These are phyloP conservation scores for Oopsacas minuta DNA, from an alignment of 37 sponge, comb jelly and placozoan genomes.

Conservation along the genomic window DNA sequence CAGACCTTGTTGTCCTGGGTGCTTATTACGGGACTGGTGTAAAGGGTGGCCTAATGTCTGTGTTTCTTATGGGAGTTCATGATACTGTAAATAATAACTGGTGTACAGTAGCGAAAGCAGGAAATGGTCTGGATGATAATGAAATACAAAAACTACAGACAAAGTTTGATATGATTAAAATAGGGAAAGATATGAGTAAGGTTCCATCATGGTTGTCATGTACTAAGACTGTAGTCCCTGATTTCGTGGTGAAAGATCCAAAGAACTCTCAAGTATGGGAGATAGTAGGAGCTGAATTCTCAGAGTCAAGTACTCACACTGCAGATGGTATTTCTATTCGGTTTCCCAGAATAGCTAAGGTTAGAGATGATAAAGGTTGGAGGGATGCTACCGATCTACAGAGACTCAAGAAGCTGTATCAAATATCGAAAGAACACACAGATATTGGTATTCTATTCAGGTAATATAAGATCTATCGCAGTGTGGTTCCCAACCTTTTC, in stretches of 20 bases:
- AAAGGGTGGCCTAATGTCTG: constrained; percentile 98
- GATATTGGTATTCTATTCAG: background rate
- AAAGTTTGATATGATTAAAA: constrained; percentile 69
- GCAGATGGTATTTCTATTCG: constrained; percentile 86
- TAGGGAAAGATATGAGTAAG: constrained; percentile 64
- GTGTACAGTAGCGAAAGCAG: constrained; percentile 91
- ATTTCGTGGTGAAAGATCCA: constrained; percentile 79
- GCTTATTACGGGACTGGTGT: constrained; percentile 94
- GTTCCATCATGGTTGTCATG: constrained; percentile 77
- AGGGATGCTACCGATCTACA: constrained; percentile 72
- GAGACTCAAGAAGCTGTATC: constrained; percentile 45
- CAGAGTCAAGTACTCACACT: constrained; percentile 70
- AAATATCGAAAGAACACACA: background rate
- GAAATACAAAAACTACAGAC: constrained; percentile 58
- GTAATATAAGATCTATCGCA: no score
- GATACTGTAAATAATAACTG: constrained; percentile 47
- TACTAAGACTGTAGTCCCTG: constrained; percentile 54
- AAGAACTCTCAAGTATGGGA: constrained; percentile 90
- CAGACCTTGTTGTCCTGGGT: constrained; percentile 90
- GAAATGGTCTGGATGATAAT: constrained; percentile 94
- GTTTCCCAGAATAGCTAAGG: constrained; percentile 89
- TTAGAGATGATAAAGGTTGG: constrained; percentile 97
- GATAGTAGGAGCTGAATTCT: constrained; percentile 94
- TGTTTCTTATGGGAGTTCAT: constrained; percentile 92
- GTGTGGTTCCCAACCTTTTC: no score